Percentiles rank a stretch among this genome's conserved stretches.
These are phyloP conservation scores for Furcula furcula DNA, from an alignment of 2,888 invertebrate species.

Conservation along the genomic window DNA sequence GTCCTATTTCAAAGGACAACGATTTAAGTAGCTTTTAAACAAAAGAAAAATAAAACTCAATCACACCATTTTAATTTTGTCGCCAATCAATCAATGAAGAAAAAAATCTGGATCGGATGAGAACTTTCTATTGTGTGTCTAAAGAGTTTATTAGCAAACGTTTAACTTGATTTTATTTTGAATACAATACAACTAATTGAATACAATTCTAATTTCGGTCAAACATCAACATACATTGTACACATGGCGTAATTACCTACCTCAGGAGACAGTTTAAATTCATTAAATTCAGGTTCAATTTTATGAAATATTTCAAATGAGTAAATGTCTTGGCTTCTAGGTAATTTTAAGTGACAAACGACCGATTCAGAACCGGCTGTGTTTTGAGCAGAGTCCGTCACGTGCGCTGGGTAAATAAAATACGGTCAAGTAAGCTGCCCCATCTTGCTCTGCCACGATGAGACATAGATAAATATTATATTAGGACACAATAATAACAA, in stretches of 20 bases:
- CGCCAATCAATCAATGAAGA: constrained; percentile 46
- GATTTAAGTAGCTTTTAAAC: too few species aligned
- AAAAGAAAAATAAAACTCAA: too few species aligned
- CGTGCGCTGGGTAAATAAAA: constrained; percentile 67
- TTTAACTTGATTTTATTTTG: background rate
- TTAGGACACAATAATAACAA: too few species aligned
- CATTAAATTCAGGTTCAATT: constrained; percentile 21
- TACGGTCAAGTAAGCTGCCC: constrained; percentile 48
- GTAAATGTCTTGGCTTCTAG: constrained; percentile 40
- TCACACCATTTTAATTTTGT: too few species aligned
- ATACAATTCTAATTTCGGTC: constrained; percentile 4
- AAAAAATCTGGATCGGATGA: constrained; percentile 26
- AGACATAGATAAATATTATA: too few species aligned
- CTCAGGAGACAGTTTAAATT: constrained; percentile 10
- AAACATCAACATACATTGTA: constrained; percentile 15
- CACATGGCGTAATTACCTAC: constrained; percentile 12
- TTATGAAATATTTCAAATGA: constrained; percentile 50
- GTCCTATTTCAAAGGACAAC: too few species aligned
- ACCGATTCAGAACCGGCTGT: constrained; percentile 60
- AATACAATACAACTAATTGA: constrained; percentile 2
- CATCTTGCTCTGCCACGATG: constrained; percentile 37
- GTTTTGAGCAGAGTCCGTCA: constrained; percentile 49
- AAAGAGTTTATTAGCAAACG: constrained; percentile 1
- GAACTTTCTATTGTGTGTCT: constrained; percentile 12
- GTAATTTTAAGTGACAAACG: constrained; percentile 68